Conservation (phyloP, 2,113 vertebrate species). For the Micronycteris hirsuta region DNA sequence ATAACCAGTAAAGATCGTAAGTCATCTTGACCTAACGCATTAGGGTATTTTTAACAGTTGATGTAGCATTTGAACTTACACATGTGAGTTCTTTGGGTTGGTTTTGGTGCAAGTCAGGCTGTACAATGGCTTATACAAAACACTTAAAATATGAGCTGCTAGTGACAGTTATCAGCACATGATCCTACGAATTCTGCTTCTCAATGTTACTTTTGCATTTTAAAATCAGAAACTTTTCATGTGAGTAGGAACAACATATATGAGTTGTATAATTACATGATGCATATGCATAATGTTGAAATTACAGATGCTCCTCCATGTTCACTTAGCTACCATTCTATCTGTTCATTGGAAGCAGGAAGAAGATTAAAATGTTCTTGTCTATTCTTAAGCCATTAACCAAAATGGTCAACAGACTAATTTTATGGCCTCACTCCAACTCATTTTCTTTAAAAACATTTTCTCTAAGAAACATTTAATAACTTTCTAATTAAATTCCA, state of each 20-base stretch:
- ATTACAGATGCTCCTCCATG: background rate
- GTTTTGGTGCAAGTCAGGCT: background rate
- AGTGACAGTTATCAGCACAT: background rate
- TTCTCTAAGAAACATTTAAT: background rate
- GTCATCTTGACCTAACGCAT: background rate
- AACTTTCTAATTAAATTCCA: background rate
- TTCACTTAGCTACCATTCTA: background rate
- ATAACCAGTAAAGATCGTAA: background rate
- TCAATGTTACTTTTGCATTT: constrained; percentile 16
- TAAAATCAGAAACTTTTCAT: constrained; percentile 26
- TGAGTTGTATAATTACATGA: constrained; percentile 20
- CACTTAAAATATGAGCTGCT: background rate
- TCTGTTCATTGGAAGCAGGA: background rate
- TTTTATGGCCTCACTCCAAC: background rate
- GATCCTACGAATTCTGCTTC: background rate
- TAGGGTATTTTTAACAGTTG: background rate
- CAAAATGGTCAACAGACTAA: background rate
- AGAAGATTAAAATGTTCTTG: background rate
- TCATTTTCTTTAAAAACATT: background rate
- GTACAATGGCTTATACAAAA: background rate
- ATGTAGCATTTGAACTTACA: background rate
- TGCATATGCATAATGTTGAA: constrained; percentile 4
- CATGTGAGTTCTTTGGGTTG: background rate
- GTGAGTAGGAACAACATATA: background rate
- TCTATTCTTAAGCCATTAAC: background rate